Percentiles rank a stretch among this genome's conserved stretches.
These are phyloP conservation scores for Bradypodion pumilum DNA, from an alignment of 2,797 vertebrate genomes.

Conservation along the genomic window DNA sequence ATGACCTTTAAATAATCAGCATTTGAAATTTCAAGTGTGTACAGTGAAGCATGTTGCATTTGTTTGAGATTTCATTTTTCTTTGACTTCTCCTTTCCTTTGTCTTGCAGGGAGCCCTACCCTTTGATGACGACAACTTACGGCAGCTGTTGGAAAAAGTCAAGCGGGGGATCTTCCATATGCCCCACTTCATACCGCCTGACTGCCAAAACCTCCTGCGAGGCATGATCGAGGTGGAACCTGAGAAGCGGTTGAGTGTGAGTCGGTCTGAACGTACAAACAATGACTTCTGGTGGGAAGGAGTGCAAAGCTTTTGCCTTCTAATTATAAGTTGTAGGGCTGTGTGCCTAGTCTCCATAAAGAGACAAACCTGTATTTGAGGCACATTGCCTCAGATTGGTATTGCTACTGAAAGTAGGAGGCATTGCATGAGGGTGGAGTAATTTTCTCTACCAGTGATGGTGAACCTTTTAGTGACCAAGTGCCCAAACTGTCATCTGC, in stretches of 20 bases:
- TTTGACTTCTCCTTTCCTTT: background rate
- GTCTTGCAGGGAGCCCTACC: constrained; percentile 85
- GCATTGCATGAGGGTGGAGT: background rate
- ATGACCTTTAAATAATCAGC: background rate
- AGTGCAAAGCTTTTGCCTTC: background rate
- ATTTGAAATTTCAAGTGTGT: background rate
- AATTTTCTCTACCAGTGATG: too few relatives aligned
- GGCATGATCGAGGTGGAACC: constrained; percentile 94
- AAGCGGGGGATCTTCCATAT: constrained; percentile 94
- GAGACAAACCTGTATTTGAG: background rate
- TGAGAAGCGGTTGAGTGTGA: constrained; percentile 89
- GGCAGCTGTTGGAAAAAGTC: constrained; percentile 93
- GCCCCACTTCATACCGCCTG: constrained; percentile 92
- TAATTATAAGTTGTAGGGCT: too few relatives aligned
- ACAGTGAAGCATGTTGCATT: background rate
- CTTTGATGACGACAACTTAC: constrained; percentile 92
- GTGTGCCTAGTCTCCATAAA: background rate
- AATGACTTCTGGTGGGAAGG: background rate
- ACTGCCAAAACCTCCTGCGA: constrained; percentile 88
- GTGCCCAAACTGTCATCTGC: too few relatives aligned
- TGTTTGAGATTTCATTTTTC: background rate
- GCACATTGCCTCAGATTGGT: background rate
- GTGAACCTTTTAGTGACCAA: too few relatives aligned
- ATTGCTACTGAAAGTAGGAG: too few relatives aligned
- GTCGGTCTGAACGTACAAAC: constrained; percentile 7